Evolutionary conservation across 1,140 invertebrate species (phyloP), one percentile per base, ranked within the genome.

Genomic region (Hyles vespertilio): DNA sequence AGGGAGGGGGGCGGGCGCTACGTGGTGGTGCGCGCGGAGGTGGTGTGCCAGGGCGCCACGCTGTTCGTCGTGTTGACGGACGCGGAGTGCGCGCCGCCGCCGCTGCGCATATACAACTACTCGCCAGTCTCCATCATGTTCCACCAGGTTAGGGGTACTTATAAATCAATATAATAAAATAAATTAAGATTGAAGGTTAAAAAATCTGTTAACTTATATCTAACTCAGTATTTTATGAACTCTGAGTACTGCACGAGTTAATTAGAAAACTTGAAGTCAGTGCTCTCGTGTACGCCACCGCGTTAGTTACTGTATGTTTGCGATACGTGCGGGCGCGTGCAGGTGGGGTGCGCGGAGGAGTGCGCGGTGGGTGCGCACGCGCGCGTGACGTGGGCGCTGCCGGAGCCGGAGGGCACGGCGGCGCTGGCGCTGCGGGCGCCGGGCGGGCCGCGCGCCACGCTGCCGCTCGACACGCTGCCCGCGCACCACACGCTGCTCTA

Each of bases 81-180:
- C 90, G 96, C 97, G 0, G 93, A 96, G 61, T 94, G 94, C 12
- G 93, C 98, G 89, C 98, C 98, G 47, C 96, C 98, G n/a, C 98
- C 98, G 5, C 95, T 99, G 63, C 91, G 97, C 66, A 94, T 99
- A 59, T 97, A 99, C 76, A 99, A 99, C 86, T 95, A 95, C 77
- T 97, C 97, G 4, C 95, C 98, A 86, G 97, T 98, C 50, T 90
- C 94, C 7, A 92, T 99, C 34, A 93, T 92, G 62, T 97, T 97
- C 74, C 96, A 95, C 72, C 97, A 98, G 91, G 93, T 93, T 36
- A 40, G 36, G 22, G 2, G 22, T 22, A 22, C 22, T 22, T 22
- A 22, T 22, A 22, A 22, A n/a, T n/a, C n/a, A n/a, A n/a, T n/a
- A n/a, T n/a, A n/a, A n/a, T n/a, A n/a, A n/a, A n/a, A n/a, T n/a